These are phyloP conservation scores for Ellobius talpinus DNA, from an alignment of 2,113 vertebrate species.

Conservation along the genomic window DNA sequence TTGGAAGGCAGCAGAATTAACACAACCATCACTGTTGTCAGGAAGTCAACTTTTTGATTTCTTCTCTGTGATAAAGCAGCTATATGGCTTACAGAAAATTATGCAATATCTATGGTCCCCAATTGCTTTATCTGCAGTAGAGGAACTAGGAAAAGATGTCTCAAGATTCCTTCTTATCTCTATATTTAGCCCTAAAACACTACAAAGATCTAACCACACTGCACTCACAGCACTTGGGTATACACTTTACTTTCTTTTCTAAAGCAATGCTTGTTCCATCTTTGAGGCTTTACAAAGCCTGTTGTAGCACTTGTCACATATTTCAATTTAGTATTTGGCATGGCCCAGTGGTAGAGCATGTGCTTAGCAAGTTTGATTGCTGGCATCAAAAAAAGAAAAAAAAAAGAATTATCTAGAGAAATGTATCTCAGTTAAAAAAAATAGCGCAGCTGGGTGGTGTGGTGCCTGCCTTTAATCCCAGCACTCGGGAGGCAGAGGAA, in stretches of 20 bases:
- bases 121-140: not conserved
- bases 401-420: not conserved
- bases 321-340: not conserved
- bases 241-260: not conserved
- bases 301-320: not conserved
- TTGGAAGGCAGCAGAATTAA: not conserved
- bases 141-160: slow-evolving; percentile 11
- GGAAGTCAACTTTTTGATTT: slow-evolving; percentile 14
- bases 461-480: too few relatives aligned
- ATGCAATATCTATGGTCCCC: slow-evolving; percentile 18
- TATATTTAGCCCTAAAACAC: slow-evolving; percentile 48
- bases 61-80: not conserved
- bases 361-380: not conserved
- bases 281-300: not conserved
- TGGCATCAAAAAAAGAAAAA: not conserved
- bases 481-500: too few relatives aligned
- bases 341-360: not conserved
- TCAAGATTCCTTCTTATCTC: slow-evolving; percentile 11
- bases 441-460: not conserved
- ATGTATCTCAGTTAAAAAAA: not conserved
- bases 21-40: not conserved
- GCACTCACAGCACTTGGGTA: not conserved
- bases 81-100: slow-evolving; percentile 25
- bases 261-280: not conserved
- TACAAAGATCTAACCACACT: not conserved